Base-by-base conservation (phyloP, 2,888 invertebrate genomes). In the Drosophila falleni region DNA sequence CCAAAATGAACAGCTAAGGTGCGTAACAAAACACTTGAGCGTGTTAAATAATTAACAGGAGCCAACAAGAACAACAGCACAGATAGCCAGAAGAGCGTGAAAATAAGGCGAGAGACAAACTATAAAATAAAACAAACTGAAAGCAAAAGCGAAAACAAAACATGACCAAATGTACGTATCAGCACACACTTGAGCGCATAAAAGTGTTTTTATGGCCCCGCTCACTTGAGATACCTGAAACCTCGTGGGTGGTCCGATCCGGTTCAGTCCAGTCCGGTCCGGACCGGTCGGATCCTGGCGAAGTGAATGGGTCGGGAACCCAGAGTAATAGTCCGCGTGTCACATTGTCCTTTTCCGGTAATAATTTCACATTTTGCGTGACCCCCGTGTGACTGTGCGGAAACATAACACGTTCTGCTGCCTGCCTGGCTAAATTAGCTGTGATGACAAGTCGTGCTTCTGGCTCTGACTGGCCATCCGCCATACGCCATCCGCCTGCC, bases 21-120 rank as follows among this genome's bases (percentile, higher is more conserved):
- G 89, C 89, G 86, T 89, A 87, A 76, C 75, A 63, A 71, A 80
- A 87, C 87, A 87, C 85, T 75, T 80, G 70, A 77, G 75, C 80
- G 75, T 83, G 88, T 68, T 88, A 75, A 71, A 89, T 85, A 89
- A 85, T 89, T 89, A 87, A 85, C 63, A 46, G 47, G 60, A 26
- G 71, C 44, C 50, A 23, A 50, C 35, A 50, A 50, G 6, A 53
- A 5, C 39, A 53, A 29, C 29, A 29, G 16, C 23, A 23, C 5
- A 37, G 26, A 33, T 15, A 23, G 47, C 19, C 26, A 49, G 51
- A 71, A 72, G 74, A 79, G 68, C 62, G 80, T 73, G 82, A 80
- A 74, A 79, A 77, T 63, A 77, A 70, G 80, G 83, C 80, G 72
- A 73, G 69, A 83, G 84, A 81, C 66, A 78, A 85, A 83, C 87